phyloP scores from a whole-genome alignment of 2,797 vertebrate species.

The Semotilus atromaculatus region DNA sequence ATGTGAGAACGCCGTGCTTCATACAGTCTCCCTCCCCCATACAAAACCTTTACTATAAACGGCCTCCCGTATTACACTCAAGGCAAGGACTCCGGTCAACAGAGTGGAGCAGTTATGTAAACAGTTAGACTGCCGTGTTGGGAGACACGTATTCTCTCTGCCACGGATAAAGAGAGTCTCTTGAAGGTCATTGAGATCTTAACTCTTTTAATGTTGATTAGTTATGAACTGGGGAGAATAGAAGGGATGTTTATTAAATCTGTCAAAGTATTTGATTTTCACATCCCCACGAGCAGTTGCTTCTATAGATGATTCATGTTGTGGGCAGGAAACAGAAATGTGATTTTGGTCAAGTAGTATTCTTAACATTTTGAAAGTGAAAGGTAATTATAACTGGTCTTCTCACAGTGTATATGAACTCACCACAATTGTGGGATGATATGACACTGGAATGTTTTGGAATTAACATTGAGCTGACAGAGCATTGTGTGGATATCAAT shows the following conservation, averaged over 20 bases:
- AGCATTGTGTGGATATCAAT: background rate
- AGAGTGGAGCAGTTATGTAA: conserved; percentile 41
- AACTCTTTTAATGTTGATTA: background rate
- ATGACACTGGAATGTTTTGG: conserved; percentile 15
- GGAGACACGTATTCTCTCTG: conserved; percentile 27
- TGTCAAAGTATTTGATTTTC: conserved; percentile 5
- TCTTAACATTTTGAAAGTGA: background rate
- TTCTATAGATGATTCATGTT: background rate
- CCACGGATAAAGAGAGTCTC: conserved; percentile 19
- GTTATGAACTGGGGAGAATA: background rate
- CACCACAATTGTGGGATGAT: background rate
- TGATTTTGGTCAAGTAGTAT: background rate
- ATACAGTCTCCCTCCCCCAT: conserved; percentile 17
- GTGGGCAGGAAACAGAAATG: background rate
- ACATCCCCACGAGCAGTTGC: background rate
- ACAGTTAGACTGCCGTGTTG: conserved; percentile 21
- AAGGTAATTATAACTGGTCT: background rate
- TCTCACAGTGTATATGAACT: background rate
- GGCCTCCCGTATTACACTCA: conserved; percentile 15
- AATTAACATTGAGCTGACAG: conserved; percentile 24
- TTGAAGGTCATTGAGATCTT: conserved; percentile 36
- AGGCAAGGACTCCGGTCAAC: conserved; percentile 38
- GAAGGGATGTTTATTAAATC: conserved; percentile 19
- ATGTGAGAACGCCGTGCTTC: background rate
- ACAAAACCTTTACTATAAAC: conserved; percentile 17